Percentiles rank a stretch among this genome's conserved stretches.
Conservation (phyloP, 2,113 vertebrate genomes). For the Corapipo altera region DNA sequence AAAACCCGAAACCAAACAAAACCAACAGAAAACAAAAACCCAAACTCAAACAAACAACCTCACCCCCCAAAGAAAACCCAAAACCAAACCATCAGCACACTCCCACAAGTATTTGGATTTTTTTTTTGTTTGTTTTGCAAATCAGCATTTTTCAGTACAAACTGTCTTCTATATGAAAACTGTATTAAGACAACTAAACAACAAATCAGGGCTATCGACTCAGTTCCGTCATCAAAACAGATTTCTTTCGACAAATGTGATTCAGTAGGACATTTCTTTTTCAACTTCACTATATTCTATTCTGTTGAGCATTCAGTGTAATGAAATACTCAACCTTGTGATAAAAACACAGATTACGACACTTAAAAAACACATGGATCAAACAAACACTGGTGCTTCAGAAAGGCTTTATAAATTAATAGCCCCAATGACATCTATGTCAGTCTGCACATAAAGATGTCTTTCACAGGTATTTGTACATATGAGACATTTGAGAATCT, state of each 20-base stretch:
- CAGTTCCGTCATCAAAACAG: not conserved
- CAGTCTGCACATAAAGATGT: not conserved
- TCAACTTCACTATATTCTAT: not conserved
- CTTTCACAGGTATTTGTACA: not conserved
- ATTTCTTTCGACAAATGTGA: not conserved
- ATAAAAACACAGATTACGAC: not conserved
- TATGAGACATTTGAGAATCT: not conserved
- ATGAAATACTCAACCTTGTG: not conserved
- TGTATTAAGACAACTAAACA: not conserved
- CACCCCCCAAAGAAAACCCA: no score
- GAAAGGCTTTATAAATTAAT: not conserved
- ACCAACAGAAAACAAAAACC: not conserved
- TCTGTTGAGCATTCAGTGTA: not conserved
- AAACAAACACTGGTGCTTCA: not conserved
- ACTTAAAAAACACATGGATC: not conserved
- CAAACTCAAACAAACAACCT: no score
- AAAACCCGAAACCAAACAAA: not conserved
- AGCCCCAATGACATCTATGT: not conserved
- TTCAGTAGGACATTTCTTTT: not conserved
- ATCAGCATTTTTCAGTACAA: not conserved
- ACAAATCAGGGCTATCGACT: not conserved
- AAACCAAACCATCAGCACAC: not conserved
- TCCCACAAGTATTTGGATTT: not conserved
- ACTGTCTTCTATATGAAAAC: not conserved
- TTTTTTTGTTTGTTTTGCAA: not conserved